phyloP scores from a whole-genome alignment of 1,140 invertebrate species.

The Nephotettix cincticeps region DNA sequence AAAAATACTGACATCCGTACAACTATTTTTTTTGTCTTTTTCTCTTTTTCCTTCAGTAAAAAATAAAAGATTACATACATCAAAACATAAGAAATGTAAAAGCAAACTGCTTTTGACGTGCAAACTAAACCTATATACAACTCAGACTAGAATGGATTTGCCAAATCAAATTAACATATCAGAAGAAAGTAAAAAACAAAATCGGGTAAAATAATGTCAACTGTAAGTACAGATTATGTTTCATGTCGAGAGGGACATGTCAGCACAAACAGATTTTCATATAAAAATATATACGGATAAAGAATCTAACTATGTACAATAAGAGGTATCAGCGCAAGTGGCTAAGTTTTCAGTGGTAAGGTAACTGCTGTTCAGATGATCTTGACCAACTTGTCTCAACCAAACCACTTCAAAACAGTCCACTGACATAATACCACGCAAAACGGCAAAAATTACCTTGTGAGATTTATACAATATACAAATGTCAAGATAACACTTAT shows the following conservation, averaged over 20 bases:
- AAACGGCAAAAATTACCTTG: too few relatives aligned
- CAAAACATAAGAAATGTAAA: conserved; percentile 6
- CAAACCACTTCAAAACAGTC: too few relatives aligned
- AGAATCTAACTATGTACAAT: conserved; percentile 22
- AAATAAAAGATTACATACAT: neutral
- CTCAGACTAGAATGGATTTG: conserved; percentile 28
- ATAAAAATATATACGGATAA: conserved; percentile 23
- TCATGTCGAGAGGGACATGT: neutral
- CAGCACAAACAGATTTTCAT: conserved; percentile 16
- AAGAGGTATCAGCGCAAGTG: neutral
- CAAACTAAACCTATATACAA: conserved; percentile 11
- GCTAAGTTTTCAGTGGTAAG: too few relatives aligned
- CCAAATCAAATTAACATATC: conserved; percentile 15
- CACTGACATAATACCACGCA: too few relatives aligned
- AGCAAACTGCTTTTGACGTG: neutral
- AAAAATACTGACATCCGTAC: conserved; percentile 26
- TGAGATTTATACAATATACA: neutral
- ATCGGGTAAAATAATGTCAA: conserved; percentile 20
- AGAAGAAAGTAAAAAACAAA: conserved; percentile 27
- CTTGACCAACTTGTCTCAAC: too few relatives aligned
- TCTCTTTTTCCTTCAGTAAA: neutral
- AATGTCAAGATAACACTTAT: conserved; percentile 16
- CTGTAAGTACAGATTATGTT: conserved; percentile 20
- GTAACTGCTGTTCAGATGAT: too few relatives aligned
- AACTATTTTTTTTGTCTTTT: neutral